Percentiles rank a stretch among this genome's conserved stretches.
Evolutionary conservation across 1,140 invertebrate genomes (phyloP).

Genomic region (Apis dorsata): DNA sequence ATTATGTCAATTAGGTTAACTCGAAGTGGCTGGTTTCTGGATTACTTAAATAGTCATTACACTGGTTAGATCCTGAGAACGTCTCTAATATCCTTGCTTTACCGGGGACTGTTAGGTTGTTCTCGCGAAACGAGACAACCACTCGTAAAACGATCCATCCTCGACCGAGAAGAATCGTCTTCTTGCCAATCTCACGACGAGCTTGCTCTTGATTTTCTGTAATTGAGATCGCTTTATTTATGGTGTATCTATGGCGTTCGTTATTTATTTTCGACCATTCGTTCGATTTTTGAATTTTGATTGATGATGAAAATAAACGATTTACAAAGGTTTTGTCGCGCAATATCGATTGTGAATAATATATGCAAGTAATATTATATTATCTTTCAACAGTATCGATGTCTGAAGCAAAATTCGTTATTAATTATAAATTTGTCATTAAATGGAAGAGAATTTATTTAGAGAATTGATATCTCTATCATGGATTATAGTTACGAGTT

Average conservation of each 20-base stretch:
- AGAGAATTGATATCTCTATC: too few relatives aligned
- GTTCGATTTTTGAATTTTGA: too few relatives aligned
- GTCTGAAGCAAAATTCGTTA: too few relatives aligned
- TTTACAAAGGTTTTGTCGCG: too few relatives aligned
- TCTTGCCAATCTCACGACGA: conserved; percentile 10
- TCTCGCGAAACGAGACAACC: conserved; percentile 35
- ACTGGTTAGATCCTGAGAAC: conserved; percentile 23
- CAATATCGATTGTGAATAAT: too few relatives aligned
- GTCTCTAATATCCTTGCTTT: conserved; percentile 53
- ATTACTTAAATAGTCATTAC: conserved; percentile 64
- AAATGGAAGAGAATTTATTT: too few relatives aligned
- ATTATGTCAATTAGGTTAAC: conserved; percentile 63
- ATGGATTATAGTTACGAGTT: too few relatives aligned
- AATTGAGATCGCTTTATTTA: conserved; percentile 37
- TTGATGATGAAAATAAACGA: too few relatives aligned
- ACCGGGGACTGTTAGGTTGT: background rate
- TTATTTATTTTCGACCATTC: background rate
- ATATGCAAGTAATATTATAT: too few relatives aligned
- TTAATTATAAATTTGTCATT: too few relatives aligned
- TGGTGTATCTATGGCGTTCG: background rate
- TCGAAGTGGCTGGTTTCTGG: conserved; percentile 55
- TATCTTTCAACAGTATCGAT: too few relatives aligned
- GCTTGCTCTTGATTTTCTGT: conserved; percentile 7
- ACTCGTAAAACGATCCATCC: conserved; percentile 50
- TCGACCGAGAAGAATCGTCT: conserved; percentile 1